Percentiles rank a stretch among this genome's conserved stretches.
Conservation (phyloP, 2,888 invertebrate genomes). For the Pseudeuparius sepicola region DNA sequence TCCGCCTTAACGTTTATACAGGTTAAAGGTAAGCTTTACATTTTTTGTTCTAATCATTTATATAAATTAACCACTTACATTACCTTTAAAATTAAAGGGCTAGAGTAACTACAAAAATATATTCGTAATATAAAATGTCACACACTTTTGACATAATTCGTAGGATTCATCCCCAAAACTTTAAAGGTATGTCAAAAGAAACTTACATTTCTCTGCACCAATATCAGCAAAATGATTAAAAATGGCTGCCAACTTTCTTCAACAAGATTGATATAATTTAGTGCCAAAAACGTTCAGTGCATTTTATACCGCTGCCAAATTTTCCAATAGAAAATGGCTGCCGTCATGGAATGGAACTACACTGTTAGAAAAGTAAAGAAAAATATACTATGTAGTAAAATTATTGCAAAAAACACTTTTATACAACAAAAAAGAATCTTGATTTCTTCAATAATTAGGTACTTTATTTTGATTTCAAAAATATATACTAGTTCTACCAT, state of each 20-base stretch:
- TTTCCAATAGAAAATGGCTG: conserved; percentile 28
- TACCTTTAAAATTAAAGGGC: conserved; percentile 27
- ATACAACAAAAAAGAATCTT: conserved; percentile 25
- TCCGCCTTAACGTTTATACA: conserved; percentile 39
- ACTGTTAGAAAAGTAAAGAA: conserved; percentile 19
- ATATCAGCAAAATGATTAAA: conserved; percentile 29
- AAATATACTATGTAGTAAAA: conserved; percentile 31
- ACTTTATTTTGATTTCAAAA: too few relatives aligned
- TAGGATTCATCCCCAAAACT: conserved; percentile 28
- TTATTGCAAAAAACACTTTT: conserved; percentile 29
- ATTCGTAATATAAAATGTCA: conserved; percentile 33
- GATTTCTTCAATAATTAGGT: conserved; percentile 23
- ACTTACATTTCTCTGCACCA: conserved; percentile 29
- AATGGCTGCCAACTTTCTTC: conserved; percentile 19
- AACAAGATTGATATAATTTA: conserved; percentile 18
- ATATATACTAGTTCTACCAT: too few relatives aligned
- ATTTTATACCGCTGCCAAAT: conserved; percentile 27
- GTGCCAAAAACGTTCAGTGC: conserved; percentile 25
- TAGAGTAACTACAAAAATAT: conserved; percentile 37
- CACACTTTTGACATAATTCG: conserved; percentile 35
- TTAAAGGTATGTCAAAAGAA: conserved; percentile 24
- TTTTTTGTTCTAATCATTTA: conserved; percentile 34
- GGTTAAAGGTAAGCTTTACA: conserved; percentile 37
- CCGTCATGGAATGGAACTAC: conserved; percentile 27
- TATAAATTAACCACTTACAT: conserved; percentile 19